phyloP scores from a whole-genome alignment of 1,140 invertebrate genomes.

The Apis cerana region DNA sequence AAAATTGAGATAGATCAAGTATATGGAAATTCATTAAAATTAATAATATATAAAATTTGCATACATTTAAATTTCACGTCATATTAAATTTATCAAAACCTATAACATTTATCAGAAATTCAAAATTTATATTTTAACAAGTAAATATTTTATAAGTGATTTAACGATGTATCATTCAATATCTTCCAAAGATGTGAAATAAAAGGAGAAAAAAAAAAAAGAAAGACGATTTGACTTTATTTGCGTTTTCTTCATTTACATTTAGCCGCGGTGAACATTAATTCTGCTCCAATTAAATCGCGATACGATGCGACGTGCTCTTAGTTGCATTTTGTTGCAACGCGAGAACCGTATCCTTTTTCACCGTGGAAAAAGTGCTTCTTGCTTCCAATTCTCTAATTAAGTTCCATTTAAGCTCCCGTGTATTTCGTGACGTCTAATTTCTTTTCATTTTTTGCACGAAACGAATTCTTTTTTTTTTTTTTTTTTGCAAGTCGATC shows the following conservation, averaged over 20 bases:
- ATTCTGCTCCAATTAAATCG: constrained; percentile 65
- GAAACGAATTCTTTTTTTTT: not conserved
- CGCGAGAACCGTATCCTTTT: constrained; percentile 56
- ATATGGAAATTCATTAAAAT: no score
- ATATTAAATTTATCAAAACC: no score
- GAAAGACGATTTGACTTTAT: constrained; percentile 46
- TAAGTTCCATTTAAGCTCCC: constrained; percentile 57
- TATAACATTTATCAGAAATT: no score
- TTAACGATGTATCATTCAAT: constrained; percentile 3
- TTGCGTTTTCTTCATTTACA: constrained; percentile 51
- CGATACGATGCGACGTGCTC: constrained; percentile 45
- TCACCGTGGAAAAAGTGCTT: constrained; percentile 48
- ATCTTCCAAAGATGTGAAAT: constrained; percentile 14
- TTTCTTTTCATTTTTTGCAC: constrained; percentile 11
- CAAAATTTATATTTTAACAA: not conserved
- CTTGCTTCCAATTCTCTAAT: constrained; percentile 55
- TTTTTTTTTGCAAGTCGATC: not conserved
- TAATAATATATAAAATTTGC: no score
- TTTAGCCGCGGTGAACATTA: constrained; percentile 58
- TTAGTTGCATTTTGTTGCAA: constrained; percentile 57
- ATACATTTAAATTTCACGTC: no score
- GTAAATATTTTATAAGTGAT: not conserved
- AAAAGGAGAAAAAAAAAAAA: constrained; percentile 13
- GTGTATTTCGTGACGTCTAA: constrained; percentile 31
- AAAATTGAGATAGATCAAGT: no score